Evolutionary conservation across 1,140 invertebrate species (phyloP), one percentile per base, ranked within the genome.

Genomic region (Pseudomyrmex pallidus): DNA sequence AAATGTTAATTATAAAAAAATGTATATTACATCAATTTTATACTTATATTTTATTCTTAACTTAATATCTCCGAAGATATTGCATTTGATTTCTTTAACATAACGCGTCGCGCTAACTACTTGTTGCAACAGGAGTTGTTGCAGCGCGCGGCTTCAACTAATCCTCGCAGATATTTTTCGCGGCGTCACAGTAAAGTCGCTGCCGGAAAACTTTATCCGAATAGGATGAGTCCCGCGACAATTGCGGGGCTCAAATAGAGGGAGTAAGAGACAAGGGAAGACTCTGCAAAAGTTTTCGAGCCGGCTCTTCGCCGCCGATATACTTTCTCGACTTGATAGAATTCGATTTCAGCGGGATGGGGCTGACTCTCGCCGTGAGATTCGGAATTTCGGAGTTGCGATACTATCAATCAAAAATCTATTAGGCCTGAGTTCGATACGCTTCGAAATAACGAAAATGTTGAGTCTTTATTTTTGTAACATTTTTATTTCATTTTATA

Each of bases 251-350:
- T 70, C 54, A 54, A 78, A 68, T 68, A 8, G 77, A 74, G 59
- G 64, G 63, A 63, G 61, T n/a, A 61, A 78, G 74, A 82, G 62
- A 72, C 25, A 66, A 80, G 56, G 62, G 85, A 56, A 63, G 67
- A 74, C 17, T 54, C 52, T 17, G 67, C 50, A 44, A 74, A 87
- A 87, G 70, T 87, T 87, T 35, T 87, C 62, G 67, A 84, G 56
- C 56, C 63, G 17, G 20, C 63, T 82, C 78, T 66, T 74, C 76
- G 50, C 63, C 44, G 76, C 68, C 77, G 84, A 83, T 87, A 76
- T 87, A 85, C 85, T 86, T 86, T 62, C 61, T 61, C 73, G 61
- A 86, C 44, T 78, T 74, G 85, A 87, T 86, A 50, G 85, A 87
- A 87, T 86, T 87, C 86, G 80, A 86, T 87, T 84, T 86, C 62